These are phyloP conservation scores for Holothuria scabra DNA, from an alignment of 53 echinoderm and acorn worm species.

Conservation along the genomic window DNA sequence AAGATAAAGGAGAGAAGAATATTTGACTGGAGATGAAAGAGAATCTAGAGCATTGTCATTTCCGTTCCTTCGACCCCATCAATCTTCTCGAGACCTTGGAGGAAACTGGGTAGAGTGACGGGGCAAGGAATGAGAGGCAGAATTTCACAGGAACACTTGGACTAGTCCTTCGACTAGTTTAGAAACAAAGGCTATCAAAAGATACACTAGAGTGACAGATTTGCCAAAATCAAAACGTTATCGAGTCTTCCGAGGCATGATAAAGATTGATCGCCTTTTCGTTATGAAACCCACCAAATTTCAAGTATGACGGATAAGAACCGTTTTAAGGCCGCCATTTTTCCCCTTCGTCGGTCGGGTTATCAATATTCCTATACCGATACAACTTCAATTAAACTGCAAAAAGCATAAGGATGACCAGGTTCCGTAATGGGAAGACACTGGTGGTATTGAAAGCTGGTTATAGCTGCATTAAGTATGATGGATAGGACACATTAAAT, in stretches of 20 bases:
- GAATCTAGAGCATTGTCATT: conserved; percentile 29
- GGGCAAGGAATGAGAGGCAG: background rate
- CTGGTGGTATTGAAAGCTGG: conserved; percentile 16
- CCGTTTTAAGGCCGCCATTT: conserved; percentile 28
- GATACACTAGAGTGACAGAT: conserved; percentile 16
- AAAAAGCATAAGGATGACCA: conserved; percentile 6
- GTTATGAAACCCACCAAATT: background rate
- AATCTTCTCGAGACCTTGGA: conserved; percentile 4
- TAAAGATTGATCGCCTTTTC: too few species aligned
- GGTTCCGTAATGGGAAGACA: conserved; percentile 21
- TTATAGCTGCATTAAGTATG: conserved; percentile 25
- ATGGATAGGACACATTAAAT: conserved; percentile 24
- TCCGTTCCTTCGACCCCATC: conserved; percentile 24
- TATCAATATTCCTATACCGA: conserved; percentile 36
- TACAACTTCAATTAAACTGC: conserved; percentile 38
- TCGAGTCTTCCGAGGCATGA: background rate
- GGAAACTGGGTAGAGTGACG: conserved; percentile 7
- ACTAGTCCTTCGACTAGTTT: background rate
- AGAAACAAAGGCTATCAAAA: background rate
- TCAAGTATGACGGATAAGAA: conserved; percentile 46
- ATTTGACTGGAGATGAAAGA: conserved; percentile 1
- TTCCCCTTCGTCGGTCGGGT: background rate
- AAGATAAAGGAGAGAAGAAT: background rate
- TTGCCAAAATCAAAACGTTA: conserved; percentile 38
- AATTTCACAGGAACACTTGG: conserved; percentile 1